phyloP scores from a whole-genome alignment of 2,888 invertebrate genomes.

The Schizaphis graminum region DNA sequence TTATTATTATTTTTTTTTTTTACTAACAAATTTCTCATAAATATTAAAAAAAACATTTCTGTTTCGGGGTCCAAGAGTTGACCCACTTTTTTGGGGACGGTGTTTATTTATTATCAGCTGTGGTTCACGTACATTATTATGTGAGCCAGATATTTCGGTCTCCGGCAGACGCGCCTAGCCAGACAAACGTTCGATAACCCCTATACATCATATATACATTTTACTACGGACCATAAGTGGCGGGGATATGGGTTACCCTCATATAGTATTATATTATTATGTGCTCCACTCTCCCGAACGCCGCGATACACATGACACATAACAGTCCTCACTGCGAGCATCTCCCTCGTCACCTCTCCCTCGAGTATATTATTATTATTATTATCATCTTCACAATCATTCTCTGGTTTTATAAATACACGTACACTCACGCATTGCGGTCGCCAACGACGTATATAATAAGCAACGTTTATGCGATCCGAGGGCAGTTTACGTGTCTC shows the following conservation, averaged over 20 bases:
- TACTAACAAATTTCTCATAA: conserved; percentile 47
- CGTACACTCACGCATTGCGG: not conserved
- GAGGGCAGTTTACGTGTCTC: conserved; percentile 23
- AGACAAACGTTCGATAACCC: conserved; percentile 33
- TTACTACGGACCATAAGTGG: not conserved
- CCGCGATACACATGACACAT: not conserved
- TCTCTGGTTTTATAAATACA: conserved; percentile 1
- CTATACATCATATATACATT: conserved; percentile 15
- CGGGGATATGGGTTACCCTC: not conserved
- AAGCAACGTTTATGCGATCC: conserved; percentile 38
- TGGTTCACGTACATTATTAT: conserved; percentile 17
- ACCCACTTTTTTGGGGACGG: conserved; percentile 20
- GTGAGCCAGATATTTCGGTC: conserved; percentile 21
- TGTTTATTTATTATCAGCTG: conserved; percentile 46
- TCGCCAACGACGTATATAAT: conserved; percentile 11
- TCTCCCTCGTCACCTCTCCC: not conserved
- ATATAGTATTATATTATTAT: not conserved
- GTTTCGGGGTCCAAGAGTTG: conserved; percentile 10
- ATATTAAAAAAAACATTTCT: conserved; percentile 40
- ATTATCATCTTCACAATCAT: not conserved
- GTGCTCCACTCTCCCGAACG: not conserved
- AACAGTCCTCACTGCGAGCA: not conserved
- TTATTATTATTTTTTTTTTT: not conserved
- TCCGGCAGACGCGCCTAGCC: not conserved
- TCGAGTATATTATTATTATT: not conserved